phyloP scores from a whole-genome alignment of 2,888 invertebrate genomes.

The Nysson spinosus region DNA sequence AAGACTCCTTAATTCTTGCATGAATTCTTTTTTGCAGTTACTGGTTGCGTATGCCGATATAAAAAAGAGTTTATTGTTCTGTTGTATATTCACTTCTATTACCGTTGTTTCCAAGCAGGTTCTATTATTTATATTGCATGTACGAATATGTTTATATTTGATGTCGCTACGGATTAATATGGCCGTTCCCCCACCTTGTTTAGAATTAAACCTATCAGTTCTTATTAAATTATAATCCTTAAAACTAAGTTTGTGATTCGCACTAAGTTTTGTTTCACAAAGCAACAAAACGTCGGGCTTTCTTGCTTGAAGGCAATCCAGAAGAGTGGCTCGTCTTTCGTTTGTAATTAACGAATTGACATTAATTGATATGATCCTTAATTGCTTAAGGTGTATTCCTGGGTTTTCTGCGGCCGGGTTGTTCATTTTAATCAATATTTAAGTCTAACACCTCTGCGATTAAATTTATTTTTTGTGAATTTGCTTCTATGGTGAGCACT shows the following conservation, averaged over 20 bases:
- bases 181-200: slow-evolving; percentile 39
- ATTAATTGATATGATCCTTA: slow-evolving; percentile 25
- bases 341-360: slow-evolving; percentile 35
- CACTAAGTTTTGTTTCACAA: slow-evolving; percentile 43
- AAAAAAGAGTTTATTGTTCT: background rate
- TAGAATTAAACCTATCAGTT: slow-evolving; percentile 18
- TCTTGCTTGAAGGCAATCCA: background rate
- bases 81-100: background rate
- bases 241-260: slow-evolving; percentile 25
- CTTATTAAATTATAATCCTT: slow-evolving; percentile 34
- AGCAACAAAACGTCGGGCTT: slow-evolving; percentile 32
- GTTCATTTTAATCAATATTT: background rate
- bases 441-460: background rate
- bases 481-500: background rate
- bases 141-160: background rate
- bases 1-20: slow-evolving; percentile 4
- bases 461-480: background rate
- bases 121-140: too few relatives aligned
- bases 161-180: slow-evolving; percentile 30
- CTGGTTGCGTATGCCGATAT: slow-evolving; percentile 27
- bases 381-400: background rate
- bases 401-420: too few relatives aligned
- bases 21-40: slow-evolving; percentile 9
- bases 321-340: slow-evolving; percentile 11
- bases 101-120: background rate